phyloP scores from a whole-genome alignment of 92 coral and sea anemone species.

The Palythoa grandis region DNA sequence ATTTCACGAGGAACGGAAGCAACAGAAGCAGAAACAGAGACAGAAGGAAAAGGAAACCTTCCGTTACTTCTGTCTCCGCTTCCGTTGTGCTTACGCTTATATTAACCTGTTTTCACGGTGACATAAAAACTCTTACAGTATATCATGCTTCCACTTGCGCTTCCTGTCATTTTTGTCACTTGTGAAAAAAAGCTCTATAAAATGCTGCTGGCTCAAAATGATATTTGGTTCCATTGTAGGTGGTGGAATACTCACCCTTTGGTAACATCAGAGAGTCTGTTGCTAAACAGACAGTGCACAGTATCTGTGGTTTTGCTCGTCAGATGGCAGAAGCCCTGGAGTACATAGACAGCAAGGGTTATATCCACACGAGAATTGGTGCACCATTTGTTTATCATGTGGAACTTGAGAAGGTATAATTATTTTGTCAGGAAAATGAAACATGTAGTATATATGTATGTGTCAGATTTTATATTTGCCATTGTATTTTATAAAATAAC shows the following conservation, averaged over 20 bases:
- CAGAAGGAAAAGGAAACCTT: too few relatives aligned
- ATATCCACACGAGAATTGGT: slow-evolving; percentile 44
- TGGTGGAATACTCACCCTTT: slow-evolving; percentile 46
- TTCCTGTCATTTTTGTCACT: not conserved
- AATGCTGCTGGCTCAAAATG: too few relatives aligned
- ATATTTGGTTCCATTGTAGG: slow-evolving; percentile 32
- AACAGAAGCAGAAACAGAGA: too few relatives aligned
- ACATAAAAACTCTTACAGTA: too few relatives aligned
- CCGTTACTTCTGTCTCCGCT: too few relatives aligned
- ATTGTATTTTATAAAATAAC: too few relatives aligned
- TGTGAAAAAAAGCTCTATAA: not conserved
- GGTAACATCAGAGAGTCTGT: slow-evolving; percentile 65
- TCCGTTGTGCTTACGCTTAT: too few relatives aligned
- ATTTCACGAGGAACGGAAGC: too few relatives aligned
- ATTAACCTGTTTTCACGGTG: too few relatives aligned
- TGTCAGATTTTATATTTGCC: not conserved
- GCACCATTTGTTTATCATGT: slow-evolving; percentile 48
- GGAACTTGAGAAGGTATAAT: slow-evolving; percentile 58
- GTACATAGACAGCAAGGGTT: slow-evolving; percentile 48
- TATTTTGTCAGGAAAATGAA: too few relatives aligned
- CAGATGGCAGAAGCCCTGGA: slow-evolving; percentile 61
- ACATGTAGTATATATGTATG: not conserved
- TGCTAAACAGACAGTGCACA: slow-evolving; percentile 41
- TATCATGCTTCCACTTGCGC: not conserved
- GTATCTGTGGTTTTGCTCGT: slow-evolving; percentile 19